A percentile compares a stretch with the other conserved stretches of the same genome.
Conservation (phyloP, 2,888 invertebrate genomes). For the Copidosoma aretas region DNA sequence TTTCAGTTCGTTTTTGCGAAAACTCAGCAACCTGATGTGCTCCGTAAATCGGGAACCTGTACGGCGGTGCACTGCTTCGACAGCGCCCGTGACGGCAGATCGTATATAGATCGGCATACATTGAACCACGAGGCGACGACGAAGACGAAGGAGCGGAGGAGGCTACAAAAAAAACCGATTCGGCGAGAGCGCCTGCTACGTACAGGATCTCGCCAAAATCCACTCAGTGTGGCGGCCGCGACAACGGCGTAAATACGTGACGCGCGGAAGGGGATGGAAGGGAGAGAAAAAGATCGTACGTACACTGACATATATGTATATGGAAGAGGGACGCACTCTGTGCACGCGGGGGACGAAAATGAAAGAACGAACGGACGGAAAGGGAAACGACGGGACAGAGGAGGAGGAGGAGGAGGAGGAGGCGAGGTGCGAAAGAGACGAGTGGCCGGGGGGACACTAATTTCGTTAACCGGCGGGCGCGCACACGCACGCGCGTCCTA, state of each 20-base stretch:
- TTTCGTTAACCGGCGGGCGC: constrained; percentile 30
- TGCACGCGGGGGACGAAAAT: background rate
- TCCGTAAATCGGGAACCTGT: no score
- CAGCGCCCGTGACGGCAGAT: constrained; percentile 26
- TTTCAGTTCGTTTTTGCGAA: no score
- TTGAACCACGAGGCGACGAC: background rate
- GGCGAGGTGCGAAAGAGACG: background rate
- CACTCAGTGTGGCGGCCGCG: constrained; percentile 19
- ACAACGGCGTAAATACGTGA: background rate
- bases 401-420: constrained; percentile 21
- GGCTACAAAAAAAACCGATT: background rate
- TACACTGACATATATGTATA: background rate
- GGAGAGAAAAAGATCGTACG: background rate
- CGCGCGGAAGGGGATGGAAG: background rate
- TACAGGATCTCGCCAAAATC: constrained; percentile 34
- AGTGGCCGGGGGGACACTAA: constrained; percentile 19
- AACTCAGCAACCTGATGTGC: no score
- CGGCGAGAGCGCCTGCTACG: constrained; percentile 15
- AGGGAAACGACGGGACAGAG: constrained; percentile 36
- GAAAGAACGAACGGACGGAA: constrained; percentile 32
- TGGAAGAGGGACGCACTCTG: background rate
- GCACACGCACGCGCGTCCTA: constrained; percentile 21
- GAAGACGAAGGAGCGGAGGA: background rate
- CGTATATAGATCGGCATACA: constrained; percentile 15
- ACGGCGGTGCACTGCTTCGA: constrained; percentile 21